Percentiles rank a stretch among this genome's conserved stretches.
Conservation (phyloP, 2,888 invertebrate genomes). For the Bursaphelenchus okinawaensis region DNA sequence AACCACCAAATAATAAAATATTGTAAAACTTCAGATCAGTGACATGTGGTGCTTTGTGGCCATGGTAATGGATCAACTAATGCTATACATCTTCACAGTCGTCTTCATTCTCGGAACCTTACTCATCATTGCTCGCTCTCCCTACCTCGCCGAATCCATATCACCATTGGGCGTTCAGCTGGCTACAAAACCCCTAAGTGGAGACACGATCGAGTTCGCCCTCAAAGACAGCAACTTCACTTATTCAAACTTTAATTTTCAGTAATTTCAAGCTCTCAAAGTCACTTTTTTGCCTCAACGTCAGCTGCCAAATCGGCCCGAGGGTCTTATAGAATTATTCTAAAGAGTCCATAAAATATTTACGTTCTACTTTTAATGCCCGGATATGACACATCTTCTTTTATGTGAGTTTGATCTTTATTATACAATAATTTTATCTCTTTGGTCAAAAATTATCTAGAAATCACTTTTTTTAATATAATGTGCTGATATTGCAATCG, state of each 20-base stretch:
- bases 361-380: background rate
- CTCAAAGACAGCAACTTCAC: background rate
- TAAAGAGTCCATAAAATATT: background rate
- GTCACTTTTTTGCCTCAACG: background rate
- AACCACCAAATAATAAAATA: background rate
- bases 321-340: background rate
- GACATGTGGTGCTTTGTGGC: constrained; percentile 54
- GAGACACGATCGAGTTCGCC: constrained; percentile 22
- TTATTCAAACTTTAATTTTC: background rate
- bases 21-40: constrained; percentile 37
- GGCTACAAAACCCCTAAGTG: constrained; percentile 21
- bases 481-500: background rate
- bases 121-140: constrained; percentile 39
- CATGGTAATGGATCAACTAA: constrained; percentile 47
- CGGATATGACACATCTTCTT: too few relatives aligned
- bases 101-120: constrained; percentile 42
- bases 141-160: constrained; percentile 36
- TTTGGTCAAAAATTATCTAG: too few relatives aligned
- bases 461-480: too few relatives aligned
- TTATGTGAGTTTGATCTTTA: too few relatives aligned
- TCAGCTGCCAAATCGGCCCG: too few relatives aligned
- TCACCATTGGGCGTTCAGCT: constrained; percentile 29
- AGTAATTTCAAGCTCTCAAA: background rate
- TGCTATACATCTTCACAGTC: constrained; percentile 44
- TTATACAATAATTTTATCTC: too few relatives aligned